Evolutionary conservation across 2,888 invertebrate genomes (phyloP).

Genomic region (Amorpha juglandis): DNA sequence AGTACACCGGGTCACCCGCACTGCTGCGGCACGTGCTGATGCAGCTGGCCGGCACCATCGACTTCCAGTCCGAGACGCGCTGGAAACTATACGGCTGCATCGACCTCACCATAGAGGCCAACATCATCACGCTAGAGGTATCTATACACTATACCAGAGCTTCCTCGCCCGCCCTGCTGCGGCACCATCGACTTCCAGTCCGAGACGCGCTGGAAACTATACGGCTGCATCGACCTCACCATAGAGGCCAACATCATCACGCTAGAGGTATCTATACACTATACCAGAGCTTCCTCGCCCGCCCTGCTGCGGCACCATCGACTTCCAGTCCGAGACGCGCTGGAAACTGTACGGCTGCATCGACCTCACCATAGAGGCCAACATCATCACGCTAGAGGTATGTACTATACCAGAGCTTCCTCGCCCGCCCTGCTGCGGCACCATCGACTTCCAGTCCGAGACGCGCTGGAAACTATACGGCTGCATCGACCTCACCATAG

Average conservation of each 20-base stretch:
- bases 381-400: slow-evolving; percentile 93
- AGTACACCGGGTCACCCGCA: slow-evolving; percentile 90
- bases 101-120: slow-evolving; percentile 91
- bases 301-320: slow-evolving; percentile 89
- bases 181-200: slow-evolving; percentile 87
- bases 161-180: slow-evolving; percentile 86
- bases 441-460: slow-evolving; percentile 87
- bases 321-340: slow-evolving; percentile 87
- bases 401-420: neutral
- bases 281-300: slow-evolving; percentile 63
- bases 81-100: slow-evolving; percentile 93
- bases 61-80: slow-evolving; percentile 87
- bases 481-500: slow-evolving; percentile 91
- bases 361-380: slow-evolving; percentile 91
- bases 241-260: slow-evolving; percentile 93
- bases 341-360: slow-evolving; percentile 93
- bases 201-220: slow-evolving; percentile 91
- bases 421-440: slow-evolving; percentile 87
- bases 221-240: slow-evolving; percentile 91
- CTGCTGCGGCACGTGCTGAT: slow-evolving; percentile 90
- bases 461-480: slow-evolving; percentile 92
- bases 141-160: neutral
- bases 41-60: slow-evolving; percentile 90
- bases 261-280: slow-evolving; percentile 87
- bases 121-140: slow-evolving; percentile 93